Evolutionary conservation across 2,113 vertebrate species (phyloP).

Genomic region (Beaufortia kweichowensis): DNA sequence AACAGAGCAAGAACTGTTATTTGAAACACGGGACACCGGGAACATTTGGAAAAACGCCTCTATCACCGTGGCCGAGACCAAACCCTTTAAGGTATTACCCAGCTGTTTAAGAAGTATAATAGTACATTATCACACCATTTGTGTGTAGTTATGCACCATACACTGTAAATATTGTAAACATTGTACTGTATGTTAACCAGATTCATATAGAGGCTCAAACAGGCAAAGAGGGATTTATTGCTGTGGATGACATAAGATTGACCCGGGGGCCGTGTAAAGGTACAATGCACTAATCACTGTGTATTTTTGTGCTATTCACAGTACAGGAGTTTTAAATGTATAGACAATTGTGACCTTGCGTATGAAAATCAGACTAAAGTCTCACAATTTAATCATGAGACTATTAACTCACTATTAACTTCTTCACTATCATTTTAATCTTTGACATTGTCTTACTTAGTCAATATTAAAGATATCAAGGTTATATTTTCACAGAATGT

Average conservation of each 20-base stretch:
- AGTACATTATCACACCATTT: background rate
- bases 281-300: slow-evolving; percentile 21
- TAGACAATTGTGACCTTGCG: too few relatives aligned
- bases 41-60: slow-evolving; percentile 64
- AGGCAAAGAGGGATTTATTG: slow-evolving; percentile 62
- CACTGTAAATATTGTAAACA: background rate
- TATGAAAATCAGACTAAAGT: too few relatives aligned
- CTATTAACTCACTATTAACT: too few relatives aligned
- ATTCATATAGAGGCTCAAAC: slow-evolving; percentile 68
- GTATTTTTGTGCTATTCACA: background rate
- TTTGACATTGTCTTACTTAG: too few relatives aligned
- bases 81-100: slow-evolving; percentile 67
- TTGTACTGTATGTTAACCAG: slow-evolving; percentile 59
- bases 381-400: too few relatives aligned
- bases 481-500: too few relatives aligned
- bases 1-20: slow-evolving; percentile 51
- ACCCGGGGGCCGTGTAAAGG: slow-evolving; percentile 68
- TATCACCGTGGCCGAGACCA: slow-evolving; percentile 43
- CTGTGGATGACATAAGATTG: slow-evolving; percentile 72
- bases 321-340: too few relatives aligned
- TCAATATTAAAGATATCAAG: too few relatives aligned
- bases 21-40: slow-evolving; percentile 55
- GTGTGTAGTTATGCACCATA: background rate
- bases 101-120: background rate
- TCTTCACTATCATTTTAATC: too few relatives aligned